Base-by-base conservation (phyloP, 2,888 invertebrate genomes). In the Emesis furor region DNA sequence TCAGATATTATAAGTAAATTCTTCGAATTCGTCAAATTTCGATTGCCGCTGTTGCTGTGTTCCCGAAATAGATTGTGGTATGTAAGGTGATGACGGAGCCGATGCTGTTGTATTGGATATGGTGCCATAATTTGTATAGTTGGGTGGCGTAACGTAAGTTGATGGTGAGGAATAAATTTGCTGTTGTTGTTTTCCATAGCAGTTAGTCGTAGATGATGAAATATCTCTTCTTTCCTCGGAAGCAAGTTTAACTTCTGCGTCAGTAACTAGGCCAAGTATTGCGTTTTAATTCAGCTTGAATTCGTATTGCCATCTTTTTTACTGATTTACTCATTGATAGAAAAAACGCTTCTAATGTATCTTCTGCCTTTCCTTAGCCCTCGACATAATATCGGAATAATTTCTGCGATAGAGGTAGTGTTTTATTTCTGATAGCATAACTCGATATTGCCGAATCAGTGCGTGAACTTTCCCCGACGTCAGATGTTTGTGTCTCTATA, bases 341-440 rank as follows among this genome's bases (percentile, higher is more conserved):
- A n/a, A n/a, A n/a, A n/a, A n/a, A n/a, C n/a, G n/a, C n/a, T n/a
- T n/a, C n/a, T n/a, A n/a, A n/a, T n/a, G n/a, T n/a, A n/a, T n/a
- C n/a, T n/a, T n/a, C n/a, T n/a, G n/a, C 81, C 79, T 24, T 24
- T 24, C 24, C 24, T 24, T 24, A 1, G 24, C 0, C 24, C 68
- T 83, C 83, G 68, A 85, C 67, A 83, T 85, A 85, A 78, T 84
- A 77, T 79, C 74, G 77, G 85, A 83, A 83, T 82, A 83, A 82
- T 82, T 69, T 76, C 81, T 83, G 81, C 79, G 81, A 83, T 79
- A 78, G 78, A 73, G 79, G 81, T 72, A 81, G 81, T 79, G 37
- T 73, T 82, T 79, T 81, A 78, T 72, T 24, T 24, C 24, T 24
- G 81, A 74, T 78, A 73, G 73, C 81, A 82, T 82, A 67, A 80